A percentile compares a stretch with the other conserved stretches of the same genome.
Evolutionary conservation across 2,797 vertebrate species (phyloP).

Genomic region (Neosilurus mollespiculum): DNA sequence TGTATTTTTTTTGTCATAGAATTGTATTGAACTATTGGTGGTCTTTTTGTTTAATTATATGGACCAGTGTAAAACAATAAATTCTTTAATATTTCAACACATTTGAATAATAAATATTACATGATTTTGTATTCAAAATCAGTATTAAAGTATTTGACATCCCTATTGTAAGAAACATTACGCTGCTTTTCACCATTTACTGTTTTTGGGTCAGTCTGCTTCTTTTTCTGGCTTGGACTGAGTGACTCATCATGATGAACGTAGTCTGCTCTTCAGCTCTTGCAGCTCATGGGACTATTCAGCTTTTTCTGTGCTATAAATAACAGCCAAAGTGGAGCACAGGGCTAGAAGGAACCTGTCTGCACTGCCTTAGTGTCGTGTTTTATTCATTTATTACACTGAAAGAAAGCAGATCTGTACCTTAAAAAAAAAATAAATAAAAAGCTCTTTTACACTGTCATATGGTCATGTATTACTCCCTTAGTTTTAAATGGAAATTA

Average conservation of each 20-base stretch:
- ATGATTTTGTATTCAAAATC: neutral
- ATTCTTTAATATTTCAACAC: neutral
- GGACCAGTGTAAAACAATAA: neutral
- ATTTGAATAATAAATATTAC: neutral
- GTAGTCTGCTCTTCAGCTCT: conserved; percentile 19
- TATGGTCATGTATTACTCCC: neutral
- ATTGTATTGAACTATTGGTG: neutral
- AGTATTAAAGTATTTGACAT: neutral
- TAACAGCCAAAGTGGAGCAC: conserved; percentile 68
- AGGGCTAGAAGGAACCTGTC: conserved; percentile 48
- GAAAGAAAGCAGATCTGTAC: neutral
- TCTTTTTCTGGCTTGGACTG: conserved; percentile 52
- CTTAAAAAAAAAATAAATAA: neutral
- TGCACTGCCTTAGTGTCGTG: conserved; percentile 12
- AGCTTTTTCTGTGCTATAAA: conserved; percentile 64
- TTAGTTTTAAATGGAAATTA: neutral
- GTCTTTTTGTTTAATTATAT: neutral
- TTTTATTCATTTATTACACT: conserved; percentile 24
- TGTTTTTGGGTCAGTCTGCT: conserved; percentile 54
- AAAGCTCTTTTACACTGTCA: neutral
- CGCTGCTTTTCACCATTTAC: neutral
- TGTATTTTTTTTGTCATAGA: neutral
- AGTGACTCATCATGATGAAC: conserved; percentile 50
- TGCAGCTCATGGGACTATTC: conserved; percentile 35
- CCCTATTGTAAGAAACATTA: neutral